Evolutionary conservation across 2,888 invertebrate genomes (phyloP).

Genomic region (Hypomecis atomaria): DNA sequence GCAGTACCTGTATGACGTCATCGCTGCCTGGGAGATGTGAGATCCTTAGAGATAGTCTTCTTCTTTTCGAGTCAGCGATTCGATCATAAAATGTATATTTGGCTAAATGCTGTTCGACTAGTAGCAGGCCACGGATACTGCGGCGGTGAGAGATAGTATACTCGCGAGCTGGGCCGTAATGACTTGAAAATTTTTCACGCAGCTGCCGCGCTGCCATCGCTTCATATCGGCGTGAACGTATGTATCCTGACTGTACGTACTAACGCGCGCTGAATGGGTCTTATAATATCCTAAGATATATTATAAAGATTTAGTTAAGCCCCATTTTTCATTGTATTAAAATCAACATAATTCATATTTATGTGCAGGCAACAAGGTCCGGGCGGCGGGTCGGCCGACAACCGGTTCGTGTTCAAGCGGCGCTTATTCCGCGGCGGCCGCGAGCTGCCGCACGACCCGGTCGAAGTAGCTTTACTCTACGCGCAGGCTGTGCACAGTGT

Average conservation of each 20-base stretch:
- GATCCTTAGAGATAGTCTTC: too few relatives aligned
- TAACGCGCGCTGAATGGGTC: too few relatives aligned
- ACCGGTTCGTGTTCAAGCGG: slow-evolving; percentile 96
- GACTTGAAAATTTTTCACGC: not conserved
- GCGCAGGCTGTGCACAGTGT: slow-evolving; percentile 98
- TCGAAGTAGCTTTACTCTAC: slow-evolving; percentile 96
- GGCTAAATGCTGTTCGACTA: too few relatives aligned
- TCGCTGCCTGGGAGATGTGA: slow-evolving; percentile 97
- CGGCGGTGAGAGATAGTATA: too few relatives aligned
- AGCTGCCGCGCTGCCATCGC: not conserved
- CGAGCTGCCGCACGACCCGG: slow-evolving; percentile 96
- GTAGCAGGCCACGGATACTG: too few relatives aligned
- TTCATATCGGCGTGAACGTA: not conserved
- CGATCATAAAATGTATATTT: too few relatives aligned
- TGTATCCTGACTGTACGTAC: too few relatives aligned
- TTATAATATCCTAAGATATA: too few relatives aligned
- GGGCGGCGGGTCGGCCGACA: slow-evolving; percentile 92
- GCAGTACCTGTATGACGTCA: slow-evolving; percentile 96
- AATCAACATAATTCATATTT: not conserved
- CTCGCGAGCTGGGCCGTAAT: not conserved
- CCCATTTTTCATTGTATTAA: too few relatives aligned
- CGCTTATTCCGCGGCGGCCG: slow-evolving; percentile 94
- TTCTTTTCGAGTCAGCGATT: too few relatives aligned
- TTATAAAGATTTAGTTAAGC: too few relatives aligned
- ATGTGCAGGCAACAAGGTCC: slow-evolving; percentile 83